Conservation (phyloP, 2,888 invertebrate species). For the Ornithoptera priamus region DNA sequence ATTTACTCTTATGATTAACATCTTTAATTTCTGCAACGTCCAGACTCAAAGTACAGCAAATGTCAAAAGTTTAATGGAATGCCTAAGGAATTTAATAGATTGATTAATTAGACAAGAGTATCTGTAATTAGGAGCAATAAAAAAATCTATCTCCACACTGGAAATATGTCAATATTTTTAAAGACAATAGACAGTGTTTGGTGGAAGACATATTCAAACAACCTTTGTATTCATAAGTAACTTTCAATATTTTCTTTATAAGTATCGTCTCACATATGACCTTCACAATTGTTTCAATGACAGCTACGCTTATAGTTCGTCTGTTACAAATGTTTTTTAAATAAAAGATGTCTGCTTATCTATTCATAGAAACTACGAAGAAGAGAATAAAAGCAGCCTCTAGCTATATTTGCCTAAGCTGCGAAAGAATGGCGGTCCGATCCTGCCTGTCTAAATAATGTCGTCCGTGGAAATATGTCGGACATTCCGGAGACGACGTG, state of each 20-base stretch:
- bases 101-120: too few species aligned
- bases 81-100: too few species aligned
- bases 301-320: background rate
- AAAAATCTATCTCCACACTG: too few species aligned
- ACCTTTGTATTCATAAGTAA: background rate
- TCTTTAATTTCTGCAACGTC: too few species aligned
- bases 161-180: too few species aligned
- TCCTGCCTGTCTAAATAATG: conserved; percentile 26
- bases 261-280: background rate
- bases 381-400: conserved; percentile 10
- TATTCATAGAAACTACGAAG: background rate
- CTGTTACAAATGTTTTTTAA: background rate
- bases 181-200: too few species aligned
- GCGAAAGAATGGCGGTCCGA: conserved; percentile 19
- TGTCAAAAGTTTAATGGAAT: too few species aligned
- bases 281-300: background rate
- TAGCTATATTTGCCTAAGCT: conserved; percentile 13
- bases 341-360: background rate
- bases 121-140: too few species aligned
- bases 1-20: too few species aligned
- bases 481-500: conserved; percentile 9
- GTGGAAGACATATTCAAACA: too few species aligned
- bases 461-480: conserved; percentile 25
- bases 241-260: background rate
- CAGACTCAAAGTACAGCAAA: too few species aligned